These are phyloP conservation scores for Drosophila melanogaster DNA, from an alignment of 1,140 invertebrate species.

Conservation along the genomic window Release_6_plus_ISO1_MT NT_033777.3:25420001-25420500, in stretches of 20 bases:
- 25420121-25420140: conserved; percentile 50
- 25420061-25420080: not conserved
- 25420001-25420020: not conserved
- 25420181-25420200: conserved; percentile 5
- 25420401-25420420: conserved; percentile 10
- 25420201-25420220: conserved; percentile 10
- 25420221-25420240: conserved; percentile 2
- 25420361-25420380: conserved; percentile 31
- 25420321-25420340: conserved; percentile 25
- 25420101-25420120: conserved; percentile 48
- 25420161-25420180: conserved; percentile 53
- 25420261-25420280: conserved; percentile 77
- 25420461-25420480: not conserved
- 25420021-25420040: not conserved
- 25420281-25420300: conserved; percentile 68
- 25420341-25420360: conserved; percentile 14
- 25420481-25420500: not conserved
- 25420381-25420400: conserved; percentile 25
- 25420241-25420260: conserved; percentile 61
- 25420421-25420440: not conserved
- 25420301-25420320: conserved; percentile 50
- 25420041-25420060: not conserved
- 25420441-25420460: not conserved
- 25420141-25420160: conserved; percentile 69
- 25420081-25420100: not conserved